Percentiles rank a stretch among this genome's conserved stretches.
phyloP scores from a whole-genome alignment of 2,113 vertebrate genomes.

The Caranx ignobilis region DNA sequence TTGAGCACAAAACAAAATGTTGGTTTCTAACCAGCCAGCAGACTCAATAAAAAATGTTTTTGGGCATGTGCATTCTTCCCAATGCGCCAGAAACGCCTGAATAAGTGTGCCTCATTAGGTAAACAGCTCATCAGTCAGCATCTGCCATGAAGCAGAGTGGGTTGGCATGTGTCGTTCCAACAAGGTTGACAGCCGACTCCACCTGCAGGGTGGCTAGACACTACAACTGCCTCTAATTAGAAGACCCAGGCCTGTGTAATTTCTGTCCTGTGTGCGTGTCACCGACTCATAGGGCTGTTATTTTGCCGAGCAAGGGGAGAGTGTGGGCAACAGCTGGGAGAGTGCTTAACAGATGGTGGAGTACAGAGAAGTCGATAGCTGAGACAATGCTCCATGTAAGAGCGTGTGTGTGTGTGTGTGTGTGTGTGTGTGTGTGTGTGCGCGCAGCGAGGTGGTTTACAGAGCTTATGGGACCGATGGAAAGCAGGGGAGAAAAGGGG shows the following conservation, averaged over 20 bases:
- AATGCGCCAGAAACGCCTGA: conserved; percentile 22
- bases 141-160: conserved; percentile 17
- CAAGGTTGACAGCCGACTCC: conserved; percentile 48
- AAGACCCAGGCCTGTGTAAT: conserved; percentile 57
- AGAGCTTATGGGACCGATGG: conserved; percentile 57
- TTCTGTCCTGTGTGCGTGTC: conserved; percentile 71
- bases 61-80: conserved; percentile 19
- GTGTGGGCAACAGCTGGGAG: conserved; percentile 80
- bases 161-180: conserved; percentile 23
- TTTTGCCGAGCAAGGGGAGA: conserved; percentile 65
- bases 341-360: conserved; percentile 78
- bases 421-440: conserved; percentile 31
- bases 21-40: conserved; percentile 10
- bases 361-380: conserved; percentile 49
- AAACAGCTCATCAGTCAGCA: conserved; percentile 35
- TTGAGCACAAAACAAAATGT: conserved; percentile 30
- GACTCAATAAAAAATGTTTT: conserved; percentile 26
- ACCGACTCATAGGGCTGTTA: conserved; percentile 63
- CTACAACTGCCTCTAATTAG: conserved; percentile 71
- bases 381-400: conserved; percentile 65
- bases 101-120: conserved; percentile 38
- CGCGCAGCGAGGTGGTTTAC: conserved; percentile 43
- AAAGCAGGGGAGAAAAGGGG: conserved; percentile 59
- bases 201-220: conserved; percentile 52
- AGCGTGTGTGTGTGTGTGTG: conserved; percentile 34